Evolutionary conservation across 2,888 invertebrate species (phyloP), one percentile per base, ranked within the genome.

Genomic region (Drosophila anomalata): DNA sequence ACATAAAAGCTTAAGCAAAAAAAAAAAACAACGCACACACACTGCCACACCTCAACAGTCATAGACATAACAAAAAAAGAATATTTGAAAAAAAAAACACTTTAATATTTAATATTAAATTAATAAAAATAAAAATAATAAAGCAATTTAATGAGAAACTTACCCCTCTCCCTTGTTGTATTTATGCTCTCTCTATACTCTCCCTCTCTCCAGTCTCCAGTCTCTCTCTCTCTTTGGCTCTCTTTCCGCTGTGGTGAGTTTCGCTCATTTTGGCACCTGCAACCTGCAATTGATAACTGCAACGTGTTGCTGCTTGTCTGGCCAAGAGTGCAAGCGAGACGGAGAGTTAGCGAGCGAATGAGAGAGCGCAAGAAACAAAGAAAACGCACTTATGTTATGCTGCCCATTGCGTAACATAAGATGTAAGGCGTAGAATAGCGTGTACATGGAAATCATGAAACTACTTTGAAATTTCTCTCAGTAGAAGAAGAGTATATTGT

Each of bases 221-320:
- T 17, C 9, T 46, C 26, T 24, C 33, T 24, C 26, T 36, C 5
- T 26, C 26, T 41, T 22, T 46, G 36, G 17, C 29, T 20, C 24
- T 39, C 36, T 20, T 17, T 17, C 50, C 29, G 17, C 68, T 48
- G 41, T 80, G 84, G 79, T 79, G 80, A 80, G 52, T 79, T 78
- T 60, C 31, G 26, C 24, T 50, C 29, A 9, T 46, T 22, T 63
- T 67, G 74, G 70, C 74, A 76, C 79, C 83, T 82, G 82, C 77
- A 73, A 59, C 65, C 55, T 47, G 73, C 60, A 41, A 47, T 26
- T 41, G 57, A 57, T 24, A 60, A 58, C 67, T 67, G 66, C 66
- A 65, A 65, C 65, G 66, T 65, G 65, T 65, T 52, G 65, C 66
- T 65, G 56, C 31, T 44, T 22, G 11, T 33, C 36, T 14, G 36